Evolutionary conservation across 2,113 vertebrate species (phyloP).

Genomic region (Micromys minutus): DNA sequence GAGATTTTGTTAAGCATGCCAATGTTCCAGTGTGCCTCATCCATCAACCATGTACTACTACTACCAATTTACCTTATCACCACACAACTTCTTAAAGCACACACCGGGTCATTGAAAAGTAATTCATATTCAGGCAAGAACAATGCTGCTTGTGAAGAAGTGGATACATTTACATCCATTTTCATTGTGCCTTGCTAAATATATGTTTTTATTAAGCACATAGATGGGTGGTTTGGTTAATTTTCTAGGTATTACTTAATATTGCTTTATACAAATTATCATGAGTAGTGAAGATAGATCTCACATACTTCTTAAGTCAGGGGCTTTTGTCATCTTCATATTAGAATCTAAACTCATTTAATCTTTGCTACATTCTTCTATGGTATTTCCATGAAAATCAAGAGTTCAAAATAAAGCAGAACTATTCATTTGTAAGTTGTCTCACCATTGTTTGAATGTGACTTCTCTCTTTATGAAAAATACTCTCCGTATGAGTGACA

Average conservation of each 20-base stretch:
- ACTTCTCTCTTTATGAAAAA: background rate
- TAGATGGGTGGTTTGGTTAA: background rate
- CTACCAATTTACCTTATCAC: too few relatives aligned
- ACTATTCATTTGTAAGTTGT: background rate
- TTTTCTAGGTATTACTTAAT: background rate
- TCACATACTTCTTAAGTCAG: background rate
- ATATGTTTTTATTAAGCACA: background rate
- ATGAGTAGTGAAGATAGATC: background rate
- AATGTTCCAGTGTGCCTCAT: background rate
- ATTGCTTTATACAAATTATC: background rate
- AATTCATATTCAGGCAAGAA: background rate
- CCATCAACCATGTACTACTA: background rate
- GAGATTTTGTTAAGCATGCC: background rate
- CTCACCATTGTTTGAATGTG: background rate
- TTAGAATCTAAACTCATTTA: background rate
- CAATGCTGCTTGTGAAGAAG: background rate
- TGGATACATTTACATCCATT: background rate
- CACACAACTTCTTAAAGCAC: background rate
- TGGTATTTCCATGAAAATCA: background rate
- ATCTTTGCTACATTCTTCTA: background rate
- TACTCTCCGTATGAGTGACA: background rate
- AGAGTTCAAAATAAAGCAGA: background rate
- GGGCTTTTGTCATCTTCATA: background rate
- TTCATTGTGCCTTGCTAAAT: background rate
- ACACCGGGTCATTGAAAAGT: too few relatives aligned